These are phyloP conservation scores for Drosophila virilis DNA, from an alignment of 1,140 invertebrate genomes.

Conservation along the genomic window DNA sequence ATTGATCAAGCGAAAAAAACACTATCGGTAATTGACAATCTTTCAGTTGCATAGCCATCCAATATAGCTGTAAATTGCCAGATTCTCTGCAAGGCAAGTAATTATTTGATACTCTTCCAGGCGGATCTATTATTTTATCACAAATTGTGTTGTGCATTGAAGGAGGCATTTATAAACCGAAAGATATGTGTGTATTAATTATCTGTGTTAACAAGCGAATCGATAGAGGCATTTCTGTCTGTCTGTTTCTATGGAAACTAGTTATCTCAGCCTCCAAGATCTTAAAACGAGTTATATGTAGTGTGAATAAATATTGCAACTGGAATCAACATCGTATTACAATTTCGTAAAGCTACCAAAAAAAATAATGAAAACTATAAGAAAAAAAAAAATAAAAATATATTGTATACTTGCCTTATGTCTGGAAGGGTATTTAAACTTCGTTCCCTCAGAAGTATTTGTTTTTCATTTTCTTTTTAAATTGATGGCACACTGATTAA, in stretches of 20 bases:
- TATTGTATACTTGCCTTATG: not conserved
- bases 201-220: too few relatives aligned
- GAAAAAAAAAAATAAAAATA: too few relatives aligned
- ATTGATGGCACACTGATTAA: constrained; percentile 54
- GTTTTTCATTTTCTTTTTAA: constrained; percentile 15
- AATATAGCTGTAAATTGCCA: not conserved
- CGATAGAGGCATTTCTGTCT: too few relatives aligned
- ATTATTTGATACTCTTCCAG: constrained; percentile 17
- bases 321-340: too few relatives aligned
- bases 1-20: constrained; percentile 69
- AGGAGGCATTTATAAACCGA: too few relatives aligned
- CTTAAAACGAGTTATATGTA: too few relatives aligned
- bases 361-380: too few relatives aligned
- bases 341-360: too few relatives aligned
- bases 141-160: not conserved
- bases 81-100: constrained; percentile 21
- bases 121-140: not conserved
- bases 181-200: too few relatives aligned
- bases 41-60: constrained; percentile 27
- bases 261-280: too few relatives aligned
- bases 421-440: constrained; percentile 1
- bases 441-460: not conserved
- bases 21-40: constrained; percentile 83
- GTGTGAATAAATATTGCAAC: too few relatives aligned
- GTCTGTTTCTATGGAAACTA: too few relatives aligned